Base-by-base conservation (phyloP, 2,797 vertebrate species). In the Petrocephalus schoutedeni region DNA sequence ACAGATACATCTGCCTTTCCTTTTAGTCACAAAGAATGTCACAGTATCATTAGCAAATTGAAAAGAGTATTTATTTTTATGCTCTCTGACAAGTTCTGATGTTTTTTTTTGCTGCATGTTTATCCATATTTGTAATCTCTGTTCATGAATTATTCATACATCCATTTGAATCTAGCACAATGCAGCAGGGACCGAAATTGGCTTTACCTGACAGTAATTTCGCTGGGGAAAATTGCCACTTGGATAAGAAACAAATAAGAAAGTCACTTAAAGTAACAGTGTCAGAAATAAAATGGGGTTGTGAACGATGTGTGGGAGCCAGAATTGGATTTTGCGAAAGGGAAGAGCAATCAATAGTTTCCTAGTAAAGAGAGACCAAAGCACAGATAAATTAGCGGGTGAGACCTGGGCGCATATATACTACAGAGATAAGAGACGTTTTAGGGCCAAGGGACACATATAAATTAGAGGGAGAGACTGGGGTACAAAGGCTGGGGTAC, bases 181-280 rank as follows among this genome's bases (percentile, higher is more conserved):
- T 86, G 84, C 56, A 59, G 84, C 56, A 86, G 56, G 84, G 84
- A 86, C 84, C 19, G 32, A 86, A 86, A 86, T 58, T 86, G 84
- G 84, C 84, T 86, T 86, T 86, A 86, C 84, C 84, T 86, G 84
- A 86, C 84, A 86, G 56, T 86, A 86, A 86, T 86, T 86, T 86
- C 84, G 59, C 84, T 41, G 54, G 56, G 84, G 84, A 86, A 86
- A 86, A 86, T 86, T 86, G 84, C 84, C 84, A 86, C 54, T 58
- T 59, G 84, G 84, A 86, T 86, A 58, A 86, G 84, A 86, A 86
- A 86, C 84, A 86, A 86, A 86, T 86, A 86, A 86, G 84, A 86
- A 86, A 86, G 84, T 86, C 84, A 86, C 84, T 86, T 85, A 58
- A 86, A 59, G 54, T 86, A 86, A 86, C 54, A 86, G 54, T 86